Percentiles rank a stretch among this genome's conserved stretches.
Conservation (phyloP, 2,113 vertebrate genomes). For the Callipepla californica region DNA sequence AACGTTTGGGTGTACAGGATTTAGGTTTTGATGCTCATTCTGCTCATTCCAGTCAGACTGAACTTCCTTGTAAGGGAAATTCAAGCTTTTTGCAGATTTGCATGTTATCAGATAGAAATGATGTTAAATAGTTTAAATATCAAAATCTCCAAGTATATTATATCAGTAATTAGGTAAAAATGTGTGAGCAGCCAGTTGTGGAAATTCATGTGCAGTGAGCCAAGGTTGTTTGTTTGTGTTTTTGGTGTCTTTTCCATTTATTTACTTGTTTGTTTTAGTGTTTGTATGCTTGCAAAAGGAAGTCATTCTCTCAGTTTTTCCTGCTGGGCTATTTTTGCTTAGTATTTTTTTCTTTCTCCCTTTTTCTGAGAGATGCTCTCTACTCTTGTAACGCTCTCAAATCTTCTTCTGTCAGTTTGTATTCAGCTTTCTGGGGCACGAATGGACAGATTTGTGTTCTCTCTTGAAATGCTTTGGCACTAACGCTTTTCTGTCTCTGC, state of each 20-base stretch:
- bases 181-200: not conserved
- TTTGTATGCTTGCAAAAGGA: not conserved
- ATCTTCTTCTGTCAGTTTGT: not conserved
- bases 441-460: not conserved
- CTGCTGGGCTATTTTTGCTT: not conserved
- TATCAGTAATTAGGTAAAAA: not conserved
- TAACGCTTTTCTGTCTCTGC: not conserved
- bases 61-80: not conserved
- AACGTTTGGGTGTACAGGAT: not conserved
- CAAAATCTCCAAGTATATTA: not conserved
- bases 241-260: not conserved
- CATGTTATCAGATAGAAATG: not conserved
- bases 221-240: not conserved
- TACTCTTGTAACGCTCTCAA: not conserved
- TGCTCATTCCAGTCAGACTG: not conserved
- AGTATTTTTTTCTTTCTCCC: fast-evolving
- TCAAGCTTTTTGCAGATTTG: not conserved
- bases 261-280: not conserved
- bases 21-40: not conserved
- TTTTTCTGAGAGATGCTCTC: not conserved
- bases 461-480: not conserved
- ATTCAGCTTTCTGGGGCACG: not conserved
- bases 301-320: not conserved
- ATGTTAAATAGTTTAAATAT: not conserved
- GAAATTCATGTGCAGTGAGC: not conserved